Evolutionary conservation across 23 tunicate genomes (phyloP).

Genomic region (Diplosoma virens): DNA sequence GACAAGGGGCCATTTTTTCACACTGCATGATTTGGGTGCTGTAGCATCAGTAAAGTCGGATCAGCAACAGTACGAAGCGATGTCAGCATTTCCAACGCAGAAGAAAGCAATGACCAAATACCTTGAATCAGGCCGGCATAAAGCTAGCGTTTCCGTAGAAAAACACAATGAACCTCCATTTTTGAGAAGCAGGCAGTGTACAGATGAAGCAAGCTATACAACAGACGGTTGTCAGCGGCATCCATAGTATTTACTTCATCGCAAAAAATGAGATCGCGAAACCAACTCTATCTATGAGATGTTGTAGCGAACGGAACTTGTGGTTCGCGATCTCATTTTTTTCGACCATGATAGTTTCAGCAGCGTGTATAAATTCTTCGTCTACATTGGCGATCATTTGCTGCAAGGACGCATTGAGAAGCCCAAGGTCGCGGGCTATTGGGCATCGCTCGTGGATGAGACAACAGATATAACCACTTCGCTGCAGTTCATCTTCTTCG

Average conservation of each 20-base stretch:
- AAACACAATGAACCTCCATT: not conserved
- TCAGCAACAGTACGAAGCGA: not conserved
- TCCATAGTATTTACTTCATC: not conserved
- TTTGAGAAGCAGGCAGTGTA: too few species aligned
- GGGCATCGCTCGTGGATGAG: not conserved
- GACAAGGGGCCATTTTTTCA: too few species aligned
- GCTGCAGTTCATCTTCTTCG: not conserved
- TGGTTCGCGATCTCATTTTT: not conserved
- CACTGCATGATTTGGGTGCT: too few species aligned
- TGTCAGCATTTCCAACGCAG: not conserved
- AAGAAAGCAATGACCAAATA: too few species aligned
- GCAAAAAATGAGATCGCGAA: not conserved
- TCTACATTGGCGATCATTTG: not conserved
- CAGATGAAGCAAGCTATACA: too few species aligned
- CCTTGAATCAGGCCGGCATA: not conserved
- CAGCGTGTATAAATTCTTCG: not conserved
- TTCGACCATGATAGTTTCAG: not conserved
- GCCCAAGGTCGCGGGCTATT: not conserved
- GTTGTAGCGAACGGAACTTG: not conserved
- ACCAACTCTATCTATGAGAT: not conserved
- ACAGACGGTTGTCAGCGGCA: not conserved
- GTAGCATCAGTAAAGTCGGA: not conserved
- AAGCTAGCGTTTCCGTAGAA: not conserved
- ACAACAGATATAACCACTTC: not conserved
- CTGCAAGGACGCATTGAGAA: not conserved